A percentile compares a stretch with the other conserved stretches of the same genome.
phyloP scores from a whole-genome alignment of 2,797 vertebrate genomes.

The Mycteria americana region DNA sequence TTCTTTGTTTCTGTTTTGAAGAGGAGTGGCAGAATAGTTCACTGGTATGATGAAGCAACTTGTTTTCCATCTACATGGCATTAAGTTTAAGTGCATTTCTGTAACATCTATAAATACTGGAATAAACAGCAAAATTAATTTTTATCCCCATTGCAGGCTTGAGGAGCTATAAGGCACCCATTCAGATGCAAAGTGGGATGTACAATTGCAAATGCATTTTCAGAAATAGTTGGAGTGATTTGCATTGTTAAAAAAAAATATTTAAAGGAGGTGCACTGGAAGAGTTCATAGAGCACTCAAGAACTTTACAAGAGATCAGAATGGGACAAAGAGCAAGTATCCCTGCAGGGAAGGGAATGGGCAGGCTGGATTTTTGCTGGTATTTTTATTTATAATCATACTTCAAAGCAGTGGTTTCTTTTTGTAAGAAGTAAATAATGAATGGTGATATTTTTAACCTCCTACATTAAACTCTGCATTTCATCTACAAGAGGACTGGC shows the following conservation, averaged over 20 bases:
- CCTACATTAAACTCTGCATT: neutral
- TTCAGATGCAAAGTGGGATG: neutral
- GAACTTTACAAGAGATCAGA: neutral
- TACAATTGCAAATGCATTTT: neutral
- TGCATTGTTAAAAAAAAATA: neutral
- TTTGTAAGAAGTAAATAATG: slow-evolving; percentile 39
- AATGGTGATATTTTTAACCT: slow-evolving; percentile 51
- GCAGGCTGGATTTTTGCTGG: neutral
- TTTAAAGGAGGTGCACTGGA: neutral
- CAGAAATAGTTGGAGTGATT: neutral
- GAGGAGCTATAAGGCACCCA: neutral
- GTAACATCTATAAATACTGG: neutral
- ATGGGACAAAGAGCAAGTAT: neutral
- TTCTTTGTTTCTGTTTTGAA: slow-evolving; percentile 35
- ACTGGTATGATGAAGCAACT: neutral
- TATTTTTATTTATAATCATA: slow-evolving; percentile 30
- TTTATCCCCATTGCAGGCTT: neutral
- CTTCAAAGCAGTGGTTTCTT: slow-evolving; percentile 27
- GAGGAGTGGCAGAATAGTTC: slow-evolving; percentile 9
- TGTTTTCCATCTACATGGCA: neutral
- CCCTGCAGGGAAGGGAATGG: slow-evolving; percentile 5
- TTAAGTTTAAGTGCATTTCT: neutral
- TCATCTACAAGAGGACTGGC: neutral
- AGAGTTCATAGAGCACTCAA: neutral
- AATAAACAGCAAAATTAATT: neutral